These are phyloP conservation scores for Vanacampus margaritifer DNA, from an alignment of 2,113 vertebrate species.

Conservation along the genomic window DNA sequence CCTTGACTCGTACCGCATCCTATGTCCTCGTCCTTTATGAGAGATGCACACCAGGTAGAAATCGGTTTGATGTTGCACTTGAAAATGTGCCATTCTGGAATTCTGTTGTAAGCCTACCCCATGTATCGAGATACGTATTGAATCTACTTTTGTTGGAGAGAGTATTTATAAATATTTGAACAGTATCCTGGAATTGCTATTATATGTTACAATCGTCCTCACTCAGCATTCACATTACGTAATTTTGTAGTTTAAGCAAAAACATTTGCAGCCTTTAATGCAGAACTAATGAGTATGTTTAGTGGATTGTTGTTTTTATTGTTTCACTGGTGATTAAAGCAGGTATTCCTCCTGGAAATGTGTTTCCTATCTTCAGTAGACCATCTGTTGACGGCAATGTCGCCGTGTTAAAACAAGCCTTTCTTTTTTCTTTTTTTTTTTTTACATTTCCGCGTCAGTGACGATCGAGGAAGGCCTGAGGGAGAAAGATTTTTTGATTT, in stretches of 20 bases:
- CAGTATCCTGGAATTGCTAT: background rate
- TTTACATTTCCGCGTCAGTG: conserved; percentile 60
- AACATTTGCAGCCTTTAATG: background rate
- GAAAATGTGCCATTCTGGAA: too few species aligned
- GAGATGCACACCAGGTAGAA: too few species aligned
- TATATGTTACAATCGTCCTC: background rate
- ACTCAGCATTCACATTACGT: background rate
- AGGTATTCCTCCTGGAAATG: conserved; percentile 59
- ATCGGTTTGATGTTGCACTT: too few species aligned
- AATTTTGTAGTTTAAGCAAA: background rate
- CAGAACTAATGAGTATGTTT: conserved; percentile 9
- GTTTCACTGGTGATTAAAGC: conserved; percentile 39
- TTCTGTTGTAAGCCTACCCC: too few species aligned
- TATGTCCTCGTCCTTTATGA: too few species aligned
- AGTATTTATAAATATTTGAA: too few species aligned
- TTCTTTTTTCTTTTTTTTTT: conserved; percentile 35
- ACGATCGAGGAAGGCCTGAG: conserved; percentile 54
- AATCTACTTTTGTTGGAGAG: too few species aligned
- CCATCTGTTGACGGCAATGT: conserved; percentile 66
- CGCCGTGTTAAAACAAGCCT: conserved; percentile 32
- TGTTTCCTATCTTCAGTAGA: conserved; percentile 56
- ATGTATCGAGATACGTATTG: too few species aligned
- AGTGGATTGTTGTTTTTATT: background rate
- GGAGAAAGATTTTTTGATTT: conserved; percentile 38
- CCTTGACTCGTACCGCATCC: too few species aligned